Evolutionary conservation across 2,888 invertebrate genomes (phyloP), one percentile per base, ranked within the genome.

Genomic region (Drosophila kuntzei): DNA sequence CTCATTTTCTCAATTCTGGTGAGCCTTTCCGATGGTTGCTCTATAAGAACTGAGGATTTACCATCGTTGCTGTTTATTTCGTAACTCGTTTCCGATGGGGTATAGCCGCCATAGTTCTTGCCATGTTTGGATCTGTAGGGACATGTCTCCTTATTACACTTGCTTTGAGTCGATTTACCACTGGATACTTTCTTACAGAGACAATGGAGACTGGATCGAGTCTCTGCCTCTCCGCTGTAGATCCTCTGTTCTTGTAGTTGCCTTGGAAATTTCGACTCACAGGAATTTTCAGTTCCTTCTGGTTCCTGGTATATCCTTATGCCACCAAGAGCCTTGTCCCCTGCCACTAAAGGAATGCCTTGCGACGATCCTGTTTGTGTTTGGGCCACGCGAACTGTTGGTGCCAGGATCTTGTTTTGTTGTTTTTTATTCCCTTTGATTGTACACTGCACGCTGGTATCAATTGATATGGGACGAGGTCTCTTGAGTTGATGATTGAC

Each of bases 81-180:
- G 9, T 20, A 22, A 11, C 67, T 78, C 16, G 44, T 18, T 4
- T 62, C 67, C 0, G 81, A 80, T 12, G 67, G 34, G 2, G 64
- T 50, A 18, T 76, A 80, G 1, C 72, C 80, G 0, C 63, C 72
- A 57, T 76, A 59, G 9, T 68, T 66, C 5, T 5, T 20, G 3
- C 7, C 1, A 1, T 36, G 20, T 2, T 9, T 34, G 4, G 20
- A 22, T 27, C 22, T 49, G 20, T 25, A n/a, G 1, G 37, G 12
- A 25, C 50, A 36, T 12, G 50, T 22, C 4, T 34, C 22, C 1
- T 32, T 34, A 2, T 9, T 22, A 22, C 50, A 50, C n/a, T 14
- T 14, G 6, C 22, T 49, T 1, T 9, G 20, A 14, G 20, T 50
- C 22, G 46, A 29, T 11, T 16, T 46, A 6, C 11, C 11, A 11